Percentiles rank a stretch among this genome's conserved stretches.
Conservation (phyloP, 2,113 vertebrate genomes). For the Pontoporia blainvillei region DNA sequence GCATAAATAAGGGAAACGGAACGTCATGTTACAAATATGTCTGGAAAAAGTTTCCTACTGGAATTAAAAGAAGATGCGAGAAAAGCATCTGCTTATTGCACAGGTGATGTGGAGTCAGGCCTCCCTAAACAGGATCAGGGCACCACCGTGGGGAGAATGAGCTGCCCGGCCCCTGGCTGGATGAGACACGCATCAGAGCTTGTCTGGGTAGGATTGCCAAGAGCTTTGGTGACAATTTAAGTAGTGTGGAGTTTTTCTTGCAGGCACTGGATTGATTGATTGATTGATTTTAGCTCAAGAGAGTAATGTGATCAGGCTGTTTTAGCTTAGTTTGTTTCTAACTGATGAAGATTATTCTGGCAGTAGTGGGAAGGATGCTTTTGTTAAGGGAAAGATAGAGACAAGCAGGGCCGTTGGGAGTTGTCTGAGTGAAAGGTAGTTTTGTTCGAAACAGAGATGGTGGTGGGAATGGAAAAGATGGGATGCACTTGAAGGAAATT, state of each 20-base stretch:
- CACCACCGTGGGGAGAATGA: accelerated
- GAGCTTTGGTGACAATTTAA: background rate
- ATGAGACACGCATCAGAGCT: background rate
- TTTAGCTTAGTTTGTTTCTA: background rate
- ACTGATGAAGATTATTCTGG: no score
- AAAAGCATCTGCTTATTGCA: background rate
- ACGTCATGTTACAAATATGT: background rate
- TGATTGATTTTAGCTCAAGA: background rate
- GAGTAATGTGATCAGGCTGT: background rate
- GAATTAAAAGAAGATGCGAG: background rate
- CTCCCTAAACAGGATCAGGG: background rate
- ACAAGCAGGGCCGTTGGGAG: no score
- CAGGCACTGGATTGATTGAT: background rate
- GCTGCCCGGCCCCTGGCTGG: background rate
- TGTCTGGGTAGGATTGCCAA: background rate
- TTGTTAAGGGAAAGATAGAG: background rate
- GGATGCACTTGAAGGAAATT: no score
- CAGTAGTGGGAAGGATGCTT: background rate
- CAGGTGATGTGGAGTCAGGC: background rate
- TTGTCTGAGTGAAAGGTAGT: background rate
- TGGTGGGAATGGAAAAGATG: background rate
- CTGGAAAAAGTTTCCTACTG: background rate
- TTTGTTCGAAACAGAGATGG: background rate
- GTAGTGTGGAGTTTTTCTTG: background rate
- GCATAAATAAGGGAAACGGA: background rate